phyloP scores from a whole-genome alignment of 2,113 vertebrate genomes.

The Alaudala cheleensis region DNA sequence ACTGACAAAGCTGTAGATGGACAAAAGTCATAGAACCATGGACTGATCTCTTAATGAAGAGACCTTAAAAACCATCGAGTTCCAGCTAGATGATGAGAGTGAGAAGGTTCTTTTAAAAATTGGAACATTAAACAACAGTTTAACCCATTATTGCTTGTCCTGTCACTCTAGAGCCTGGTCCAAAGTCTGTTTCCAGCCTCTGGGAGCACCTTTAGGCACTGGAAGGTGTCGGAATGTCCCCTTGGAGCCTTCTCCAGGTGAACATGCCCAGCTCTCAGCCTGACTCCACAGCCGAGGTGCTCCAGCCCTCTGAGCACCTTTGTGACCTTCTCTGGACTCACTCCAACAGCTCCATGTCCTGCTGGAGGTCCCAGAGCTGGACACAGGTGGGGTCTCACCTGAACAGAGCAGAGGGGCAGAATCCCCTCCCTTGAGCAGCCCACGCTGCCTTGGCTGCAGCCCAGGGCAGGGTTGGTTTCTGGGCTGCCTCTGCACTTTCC shows the following conservation, averaged over 20 bases:
- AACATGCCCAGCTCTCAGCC: fast-evolving
- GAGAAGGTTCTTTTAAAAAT: background rate
- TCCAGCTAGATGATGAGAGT: background rate
- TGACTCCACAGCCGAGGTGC: fast-evolving
- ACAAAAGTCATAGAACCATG: background rate
- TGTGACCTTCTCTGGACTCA: fast-evolving
- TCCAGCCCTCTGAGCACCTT: background rate
- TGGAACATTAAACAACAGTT: background rate
- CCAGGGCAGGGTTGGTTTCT: background rate
- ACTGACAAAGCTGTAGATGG: background rate
- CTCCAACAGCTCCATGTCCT: background rate
- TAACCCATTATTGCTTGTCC: background rate
- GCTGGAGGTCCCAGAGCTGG: background rate
- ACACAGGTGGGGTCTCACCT: background rate
- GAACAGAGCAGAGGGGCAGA: background rate
- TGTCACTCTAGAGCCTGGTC: background rate
- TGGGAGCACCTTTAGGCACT: background rate
- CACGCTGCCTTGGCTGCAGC: background rate
- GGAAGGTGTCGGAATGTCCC: background rate
- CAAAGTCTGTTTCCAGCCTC: background rate
- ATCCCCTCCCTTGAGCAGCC: background rate
- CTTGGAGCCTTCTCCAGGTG: background rate
- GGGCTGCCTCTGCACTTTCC: background rate
- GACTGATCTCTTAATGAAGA: background rate
- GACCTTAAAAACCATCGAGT: background rate